Conservation (phyloP, 1,140 invertebrate genomes). For the Aphis craccivora region DNA sequence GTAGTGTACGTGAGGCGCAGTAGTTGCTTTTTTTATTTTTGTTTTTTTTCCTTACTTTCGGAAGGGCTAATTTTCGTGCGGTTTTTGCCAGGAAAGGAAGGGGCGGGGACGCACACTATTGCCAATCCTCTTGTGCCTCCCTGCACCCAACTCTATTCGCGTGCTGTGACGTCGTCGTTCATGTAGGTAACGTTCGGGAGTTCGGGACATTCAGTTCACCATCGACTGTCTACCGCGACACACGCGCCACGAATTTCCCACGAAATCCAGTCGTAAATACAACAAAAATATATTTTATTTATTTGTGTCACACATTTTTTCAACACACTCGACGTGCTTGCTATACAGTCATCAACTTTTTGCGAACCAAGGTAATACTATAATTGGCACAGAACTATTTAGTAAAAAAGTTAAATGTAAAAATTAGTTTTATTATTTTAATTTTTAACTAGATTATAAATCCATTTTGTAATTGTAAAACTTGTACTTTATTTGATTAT, state of each 20-base stretch:
- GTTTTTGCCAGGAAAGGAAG: neutral
- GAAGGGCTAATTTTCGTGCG: slow-evolving; percentile 13
- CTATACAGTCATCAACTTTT: neutral
- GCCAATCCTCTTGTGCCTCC: neutral
- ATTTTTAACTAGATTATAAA: neutral
- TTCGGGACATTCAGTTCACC: slow-evolving; percentile 49
- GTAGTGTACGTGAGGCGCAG: neutral
- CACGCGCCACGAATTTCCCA: neutral
- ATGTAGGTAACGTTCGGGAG: slow-evolving; percentile 32
- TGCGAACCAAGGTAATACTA: neutral
- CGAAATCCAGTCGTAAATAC: neutral
- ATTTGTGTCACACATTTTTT: neutral
- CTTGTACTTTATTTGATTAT: neutral
- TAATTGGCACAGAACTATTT: neutral
- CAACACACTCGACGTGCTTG: neutral
- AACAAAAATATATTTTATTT: neutral
- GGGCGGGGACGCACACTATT: neutral
- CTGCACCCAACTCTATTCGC: neutral
- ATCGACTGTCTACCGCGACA: slow-evolving; percentile 9
- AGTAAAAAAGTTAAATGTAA: neutral
- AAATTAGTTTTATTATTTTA: neutral
- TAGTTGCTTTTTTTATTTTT: slow-evolving; percentile 11
- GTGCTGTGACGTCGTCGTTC: slow-evolving; percentile 25
- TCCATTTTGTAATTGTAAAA: neutral
- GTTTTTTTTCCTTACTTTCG: neutral